These are phyloP conservation scores for Myxocyprinus asiaticus DNA, from an alignment of 2,113 vertebrate genomes.

Conservation along the genomic window DNA sequence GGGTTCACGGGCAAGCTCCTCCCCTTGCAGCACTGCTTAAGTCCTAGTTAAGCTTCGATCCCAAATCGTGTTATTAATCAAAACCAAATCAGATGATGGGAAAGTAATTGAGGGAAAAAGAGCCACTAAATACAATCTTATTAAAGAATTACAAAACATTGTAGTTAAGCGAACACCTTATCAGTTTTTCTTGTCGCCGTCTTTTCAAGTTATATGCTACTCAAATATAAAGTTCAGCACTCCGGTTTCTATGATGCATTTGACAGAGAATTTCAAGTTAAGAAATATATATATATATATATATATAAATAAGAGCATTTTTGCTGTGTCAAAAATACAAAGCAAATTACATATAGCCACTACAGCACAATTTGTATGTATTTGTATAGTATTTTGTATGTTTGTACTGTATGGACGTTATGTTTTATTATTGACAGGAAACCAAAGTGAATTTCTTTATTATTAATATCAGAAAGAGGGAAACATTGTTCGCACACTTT, in stretches of 20 bases:
- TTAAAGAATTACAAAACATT: conserved; percentile 12
- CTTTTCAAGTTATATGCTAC: too few relatives aligned
- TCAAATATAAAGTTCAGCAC: too few relatives aligned
- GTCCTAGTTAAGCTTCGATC: neutral
- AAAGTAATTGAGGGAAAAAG: neutral
- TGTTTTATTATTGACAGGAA: neutral
- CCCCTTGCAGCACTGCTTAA: conserved; percentile 48
- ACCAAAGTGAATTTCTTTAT: neutral
- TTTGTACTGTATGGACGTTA: too few relatives aligned
- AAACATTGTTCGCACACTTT: neutral
- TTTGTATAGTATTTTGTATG: too few relatives aligned
- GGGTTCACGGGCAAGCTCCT: conserved; percentile 58
- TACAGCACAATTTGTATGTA: neutral
- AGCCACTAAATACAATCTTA: neutral
- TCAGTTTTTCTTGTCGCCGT: too few relatives aligned
- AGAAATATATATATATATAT: too few relatives aligned
- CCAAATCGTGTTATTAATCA: conserved; percentile 32
- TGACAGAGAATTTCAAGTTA: too few relatives aligned
- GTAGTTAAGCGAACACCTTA: too few relatives aligned
- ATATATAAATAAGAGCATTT: too few relatives aligned
- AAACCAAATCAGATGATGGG: too few relatives aligned
- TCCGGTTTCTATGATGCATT: too few relatives aligned
- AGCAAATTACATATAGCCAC: neutral
- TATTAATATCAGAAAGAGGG: neutral
- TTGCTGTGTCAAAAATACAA: too few relatives aligned